Conservation (phyloP, 2,888 invertebrate species). For the Lochmaea crataegi region DNA sequence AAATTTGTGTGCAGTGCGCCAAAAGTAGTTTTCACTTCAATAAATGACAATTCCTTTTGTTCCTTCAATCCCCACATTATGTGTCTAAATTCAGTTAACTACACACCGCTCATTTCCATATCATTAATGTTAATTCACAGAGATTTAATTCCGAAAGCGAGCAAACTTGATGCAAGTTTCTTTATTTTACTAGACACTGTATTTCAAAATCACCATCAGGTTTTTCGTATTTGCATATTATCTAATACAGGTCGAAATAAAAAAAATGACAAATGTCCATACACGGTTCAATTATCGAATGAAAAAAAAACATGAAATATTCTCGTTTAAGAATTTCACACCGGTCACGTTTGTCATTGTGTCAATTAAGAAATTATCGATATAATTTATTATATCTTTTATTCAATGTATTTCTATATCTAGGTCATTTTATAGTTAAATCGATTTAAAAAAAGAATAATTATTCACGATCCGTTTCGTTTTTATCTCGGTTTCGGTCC, state of each 20-base stretch:
- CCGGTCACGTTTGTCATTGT: background rate
- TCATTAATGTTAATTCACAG: constrained; percentile 1
- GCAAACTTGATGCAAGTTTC: no score
- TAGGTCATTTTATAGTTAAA: background rate
- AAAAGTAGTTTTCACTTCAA: no score
- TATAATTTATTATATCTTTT: background rate
- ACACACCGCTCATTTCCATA: constrained; percentile 3
- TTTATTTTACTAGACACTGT: no score
- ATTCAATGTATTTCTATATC: background rate
- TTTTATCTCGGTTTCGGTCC: background rate
- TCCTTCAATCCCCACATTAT: background rate
- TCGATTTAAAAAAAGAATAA: background rate
- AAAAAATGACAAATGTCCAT: no score
- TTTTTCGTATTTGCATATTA: no score
- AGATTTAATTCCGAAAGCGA: background rate
- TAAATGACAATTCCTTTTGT: no score
- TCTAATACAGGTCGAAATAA: no score
- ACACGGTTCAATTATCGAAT: background rate
- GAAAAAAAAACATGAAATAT: background rate
- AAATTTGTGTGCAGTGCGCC: no score
- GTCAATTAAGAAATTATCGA: background rate
- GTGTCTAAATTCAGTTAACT: background rate
- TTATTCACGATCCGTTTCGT: background rate
- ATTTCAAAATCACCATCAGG: no score
- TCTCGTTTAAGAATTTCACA: background rate